Conservation (phyloP, 92 coral and sea anemone genomes). For the Bergia puertoricense region DNA sequence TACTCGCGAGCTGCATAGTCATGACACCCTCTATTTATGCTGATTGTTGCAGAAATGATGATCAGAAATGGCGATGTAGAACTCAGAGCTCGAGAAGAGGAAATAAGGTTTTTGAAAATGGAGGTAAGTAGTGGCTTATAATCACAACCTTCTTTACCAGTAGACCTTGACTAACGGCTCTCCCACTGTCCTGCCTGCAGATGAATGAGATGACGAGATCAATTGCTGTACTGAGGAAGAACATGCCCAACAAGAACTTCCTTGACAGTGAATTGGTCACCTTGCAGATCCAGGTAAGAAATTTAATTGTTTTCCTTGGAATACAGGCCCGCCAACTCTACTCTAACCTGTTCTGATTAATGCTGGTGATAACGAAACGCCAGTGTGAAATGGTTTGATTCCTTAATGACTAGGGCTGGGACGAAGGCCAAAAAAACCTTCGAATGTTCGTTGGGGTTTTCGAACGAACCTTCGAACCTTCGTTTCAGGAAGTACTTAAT, state of each 20-base stretch:
- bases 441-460: no score
- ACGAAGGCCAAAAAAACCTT: no score
- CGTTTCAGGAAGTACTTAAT: no score
- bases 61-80: slow-evolving; percentile 98
- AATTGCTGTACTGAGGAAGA: slow-evolving; percentile 85
- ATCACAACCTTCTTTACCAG: not conserved
- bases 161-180: not conserved
- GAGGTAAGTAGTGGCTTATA: slow-evolving; percentile 68
- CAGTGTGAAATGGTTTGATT: no score
- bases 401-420: no score
- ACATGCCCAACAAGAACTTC: slow-evolving; percentile 95
- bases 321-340: no score
- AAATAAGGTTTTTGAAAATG: slow-evolving; percentile 93
- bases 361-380: not conserved
- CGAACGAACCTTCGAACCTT: no score
- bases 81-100: slow-evolving; percentile 89
- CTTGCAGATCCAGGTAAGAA: slow-evolving; percentile 86
- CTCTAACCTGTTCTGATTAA: not conserved
- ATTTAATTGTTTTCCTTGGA: not conserved
- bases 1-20: no score
- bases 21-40: not conserved
- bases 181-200: slow-evolving; percentile 40
- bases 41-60: slow-evolving; percentile 75
- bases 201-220: slow-evolving; percentile 86
- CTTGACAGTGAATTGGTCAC: slow-evolving; percentile 95